phyloP scores from a whole-genome alignment of 1,140 invertebrate species.

The Sycophaga agraensis region DNA sequence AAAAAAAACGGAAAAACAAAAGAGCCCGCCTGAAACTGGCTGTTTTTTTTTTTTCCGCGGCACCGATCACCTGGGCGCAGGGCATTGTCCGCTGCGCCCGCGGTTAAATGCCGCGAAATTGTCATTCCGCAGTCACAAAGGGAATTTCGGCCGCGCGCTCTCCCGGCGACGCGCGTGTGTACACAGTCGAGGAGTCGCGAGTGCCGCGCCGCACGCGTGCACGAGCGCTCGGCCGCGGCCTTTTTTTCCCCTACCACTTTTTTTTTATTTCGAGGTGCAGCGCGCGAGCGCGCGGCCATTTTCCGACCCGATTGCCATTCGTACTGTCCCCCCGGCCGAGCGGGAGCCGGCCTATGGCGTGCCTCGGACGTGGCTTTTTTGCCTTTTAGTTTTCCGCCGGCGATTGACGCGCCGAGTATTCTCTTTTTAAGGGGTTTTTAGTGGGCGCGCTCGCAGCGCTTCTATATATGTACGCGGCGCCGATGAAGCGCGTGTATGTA shows the following conservation, averaged over 20 bases:
- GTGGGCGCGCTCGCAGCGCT: too few relatives aligned
- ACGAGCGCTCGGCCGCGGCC: background rate
- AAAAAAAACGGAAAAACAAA: slow-evolving; percentile 48
- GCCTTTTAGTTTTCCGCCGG: too few relatives aligned
- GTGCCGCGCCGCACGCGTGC: background rate
- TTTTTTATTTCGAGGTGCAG: too few relatives aligned
- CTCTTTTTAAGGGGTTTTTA: too few relatives aligned
- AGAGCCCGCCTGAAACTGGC: slow-evolving; percentile 18
- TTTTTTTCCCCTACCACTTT: background rate
- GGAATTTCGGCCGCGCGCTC: slow-evolving; percentile 48
- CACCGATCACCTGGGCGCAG: too few relatives aligned
- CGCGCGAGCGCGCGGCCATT: slow-evolving; percentile 38
- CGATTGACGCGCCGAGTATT: too few relatives aligned
- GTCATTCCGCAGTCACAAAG: slow-evolving; percentile 55
- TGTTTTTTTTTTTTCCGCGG: background rate
- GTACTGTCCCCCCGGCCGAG: too few relatives aligned
- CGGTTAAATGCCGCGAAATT: slow-evolving; percentile 57
- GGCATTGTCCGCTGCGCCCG: slow-evolving; percentile 45
- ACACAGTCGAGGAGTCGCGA: too few relatives aligned
- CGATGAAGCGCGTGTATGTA: too few relatives aligned
- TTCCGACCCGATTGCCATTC: slow-evolving; percentile 49
- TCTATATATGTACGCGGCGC: too few relatives aligned
- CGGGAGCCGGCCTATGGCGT: too few relatives aligned
- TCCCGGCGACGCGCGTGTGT: slow-evolving; percentile 12
- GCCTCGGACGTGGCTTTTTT: too few relatives aligned